A percentile compares a stretch with the other conserved stretches of the same genome.
These are phyloP conservation scores for Tyto alba DNA, from an alignment of 2,113 vertebrate genomes.

Conservation along the genomic window DNA sequence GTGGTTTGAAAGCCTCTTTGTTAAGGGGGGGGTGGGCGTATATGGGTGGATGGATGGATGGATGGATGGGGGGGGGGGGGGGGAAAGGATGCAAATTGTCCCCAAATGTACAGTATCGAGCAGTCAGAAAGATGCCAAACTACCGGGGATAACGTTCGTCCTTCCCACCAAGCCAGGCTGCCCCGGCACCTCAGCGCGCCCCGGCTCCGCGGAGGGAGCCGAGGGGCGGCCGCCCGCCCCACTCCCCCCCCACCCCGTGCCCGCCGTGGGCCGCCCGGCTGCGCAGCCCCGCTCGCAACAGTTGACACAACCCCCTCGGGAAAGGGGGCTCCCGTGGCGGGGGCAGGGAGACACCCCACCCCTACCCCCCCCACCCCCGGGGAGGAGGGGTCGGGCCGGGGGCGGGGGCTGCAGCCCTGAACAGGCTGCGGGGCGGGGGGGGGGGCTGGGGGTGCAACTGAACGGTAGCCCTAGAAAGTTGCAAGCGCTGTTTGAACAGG, in stretches of 20 bases:
- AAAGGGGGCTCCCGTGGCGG: background rate
- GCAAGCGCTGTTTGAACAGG: background rate
- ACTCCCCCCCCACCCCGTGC: too few relatives aligned
- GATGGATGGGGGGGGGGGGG: background rate
- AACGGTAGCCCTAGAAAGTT: background rate
- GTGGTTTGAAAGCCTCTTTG: conserved; percentile 44
- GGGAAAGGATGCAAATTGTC: background rate
- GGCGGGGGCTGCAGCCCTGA: background rate
- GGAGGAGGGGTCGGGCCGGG: background rate
- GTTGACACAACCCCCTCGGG: background rate
- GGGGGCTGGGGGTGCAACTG: background rate
- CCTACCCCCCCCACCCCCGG: too few relatives aligned
- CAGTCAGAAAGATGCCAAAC: background rate
- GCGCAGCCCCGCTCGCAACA: background rate
- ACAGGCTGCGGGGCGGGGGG: background rate
- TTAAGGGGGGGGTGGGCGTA: background rate
- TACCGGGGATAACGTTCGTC: background rate
- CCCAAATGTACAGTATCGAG: background rate
- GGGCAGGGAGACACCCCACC: background rate
- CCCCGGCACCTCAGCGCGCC: background rate
- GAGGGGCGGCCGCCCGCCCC: too few relatives aligned
- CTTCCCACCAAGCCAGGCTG: background rate
- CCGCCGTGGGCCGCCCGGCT: background rate
- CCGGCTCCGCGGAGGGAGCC: background rate
- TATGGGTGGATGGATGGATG: background rate